A percentile compares a stretch with the other conserved stretches of the same genome.
phyloP scores from a whole-genome alignment of 2,888 invertebrate genomes.

The Celastrina argiolus region DNA sequence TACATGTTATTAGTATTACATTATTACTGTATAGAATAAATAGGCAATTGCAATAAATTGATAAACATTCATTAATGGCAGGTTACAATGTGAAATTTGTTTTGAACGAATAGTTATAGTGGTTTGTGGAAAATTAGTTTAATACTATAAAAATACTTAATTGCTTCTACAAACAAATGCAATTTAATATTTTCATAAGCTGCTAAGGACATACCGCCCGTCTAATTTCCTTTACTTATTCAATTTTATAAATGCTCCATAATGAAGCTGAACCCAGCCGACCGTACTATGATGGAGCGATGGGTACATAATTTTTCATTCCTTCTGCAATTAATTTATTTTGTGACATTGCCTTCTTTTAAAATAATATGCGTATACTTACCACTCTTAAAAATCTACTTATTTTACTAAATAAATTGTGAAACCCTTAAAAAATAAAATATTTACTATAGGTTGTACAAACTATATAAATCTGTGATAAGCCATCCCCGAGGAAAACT shows the following conservation, averaged over 20 bases:
- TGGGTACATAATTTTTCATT: neutral
- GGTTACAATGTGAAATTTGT: too few relatives aligned
- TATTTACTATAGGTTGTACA: neutral
- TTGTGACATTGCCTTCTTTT: neutral
- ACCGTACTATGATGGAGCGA: neutral
- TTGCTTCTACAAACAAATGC: neutral
- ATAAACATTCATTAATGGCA: too few relatives aligned
- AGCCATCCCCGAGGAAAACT: neutral
- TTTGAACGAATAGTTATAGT: too few relatives aligned
- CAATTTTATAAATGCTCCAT: neutral
- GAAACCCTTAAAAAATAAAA: neutral
- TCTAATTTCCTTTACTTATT: neutral
- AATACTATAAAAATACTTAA: too few relatives aligned
- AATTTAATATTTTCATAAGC: neutral
- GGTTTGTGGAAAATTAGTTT: too few relatives aligned
- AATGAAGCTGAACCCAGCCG: neutral
- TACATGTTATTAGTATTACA: too few relatives aligned
- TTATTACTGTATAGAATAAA: too few relatives aligned
- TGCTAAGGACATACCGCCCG: neutral
- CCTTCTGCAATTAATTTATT: neutral
- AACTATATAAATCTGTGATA: neutral
- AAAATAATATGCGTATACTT: neutral
- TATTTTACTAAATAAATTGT: too few relatives aligned
- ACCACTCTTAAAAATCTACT: too few relatives aligned
- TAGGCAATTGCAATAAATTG: too few relatives aligned